phyloP scores from a whole-genome alignment of 2,797 vertebrate species.

The Helarctos malayanus region DNA sequence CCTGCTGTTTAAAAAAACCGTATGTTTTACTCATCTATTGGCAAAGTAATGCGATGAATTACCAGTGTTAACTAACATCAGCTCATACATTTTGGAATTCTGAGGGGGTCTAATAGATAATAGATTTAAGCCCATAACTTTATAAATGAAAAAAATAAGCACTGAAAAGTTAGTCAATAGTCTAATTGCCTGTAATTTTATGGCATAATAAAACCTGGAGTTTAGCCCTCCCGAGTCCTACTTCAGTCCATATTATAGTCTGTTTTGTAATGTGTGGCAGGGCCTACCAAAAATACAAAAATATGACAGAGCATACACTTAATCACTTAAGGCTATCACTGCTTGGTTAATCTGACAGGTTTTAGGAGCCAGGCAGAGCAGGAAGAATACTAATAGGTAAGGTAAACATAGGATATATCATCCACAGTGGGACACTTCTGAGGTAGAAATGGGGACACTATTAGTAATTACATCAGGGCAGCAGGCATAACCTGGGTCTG shows the following conservation, averaged over 20 bases:
- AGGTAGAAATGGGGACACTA: neutral
- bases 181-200: neutral
- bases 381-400: neutral
- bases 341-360: neutral
- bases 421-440: neutral
- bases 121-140: neutral
- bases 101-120: neutral
- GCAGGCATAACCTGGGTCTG: neutral
- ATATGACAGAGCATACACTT: neutral
- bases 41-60: neutral
- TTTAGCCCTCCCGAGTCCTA: neutral
- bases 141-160: slow-evolving; percentile 33
- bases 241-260: neutral
- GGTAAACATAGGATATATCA: neutral
- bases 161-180: neutral
- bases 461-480: neutral
- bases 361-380: neutral
- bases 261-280: neutral
- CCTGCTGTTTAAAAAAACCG: slow-evolving; percentile 31
- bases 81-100: slow-evolving; percentile 26
- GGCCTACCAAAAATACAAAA: slow-evolving; percentile 9
- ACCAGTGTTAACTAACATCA: neutral
- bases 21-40: neutral
- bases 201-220: neutral
- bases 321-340: neutral